Base-by-base conservation (phyloP, 2,888 invertebrate species). In the Teleiodes luculella region DNA sequence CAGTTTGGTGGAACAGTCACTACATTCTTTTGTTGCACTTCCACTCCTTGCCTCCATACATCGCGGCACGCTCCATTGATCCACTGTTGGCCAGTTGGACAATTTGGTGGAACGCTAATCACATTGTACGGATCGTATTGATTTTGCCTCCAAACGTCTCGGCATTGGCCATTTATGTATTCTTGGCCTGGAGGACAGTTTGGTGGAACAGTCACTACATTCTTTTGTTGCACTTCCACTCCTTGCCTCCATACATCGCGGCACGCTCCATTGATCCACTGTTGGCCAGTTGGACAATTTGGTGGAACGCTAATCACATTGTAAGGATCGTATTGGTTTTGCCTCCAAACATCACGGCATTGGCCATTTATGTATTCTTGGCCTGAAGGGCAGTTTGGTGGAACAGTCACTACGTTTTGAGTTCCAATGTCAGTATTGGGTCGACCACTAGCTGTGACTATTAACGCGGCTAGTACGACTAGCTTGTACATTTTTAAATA, bases 271-370 rank as follows among this genome's bases (percentile, higher is more conserved):
- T 66, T 62, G 5, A 61, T 52, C 33, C 33, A 59, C 41, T 59
- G 41, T 52, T 64, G 62, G 8, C 60, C 59, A 10, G 10, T 18
- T 4, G 55, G 57, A 24, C 65, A 66, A 39, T 64, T 65, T 2
- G 56, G 37, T 16, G 62, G 65, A 2, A 64, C 67, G 10, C 61
- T 60, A 16, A 72, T 56, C 66, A 69, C 66, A 61, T 67, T 62
- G 60, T 59, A 51, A 20, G 59, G 43, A 49, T 39, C 49, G 46
- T 24, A 36, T 10, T 33, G 24, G 24, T 6, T 31, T 50, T 39
- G 56, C 37, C 33, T 47, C 76, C 72, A 74, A 13, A 73, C 55
- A 39, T 72, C 76, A 16, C 76, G 70, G 51, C 76, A 77, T 54
- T 64, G 61, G 1, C 72, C 75, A 53, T 75, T 71, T 13, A 76